Conservation (phyloP, 1,140 invertebrate species). For the Aphaenogaster floridana region DNA sequence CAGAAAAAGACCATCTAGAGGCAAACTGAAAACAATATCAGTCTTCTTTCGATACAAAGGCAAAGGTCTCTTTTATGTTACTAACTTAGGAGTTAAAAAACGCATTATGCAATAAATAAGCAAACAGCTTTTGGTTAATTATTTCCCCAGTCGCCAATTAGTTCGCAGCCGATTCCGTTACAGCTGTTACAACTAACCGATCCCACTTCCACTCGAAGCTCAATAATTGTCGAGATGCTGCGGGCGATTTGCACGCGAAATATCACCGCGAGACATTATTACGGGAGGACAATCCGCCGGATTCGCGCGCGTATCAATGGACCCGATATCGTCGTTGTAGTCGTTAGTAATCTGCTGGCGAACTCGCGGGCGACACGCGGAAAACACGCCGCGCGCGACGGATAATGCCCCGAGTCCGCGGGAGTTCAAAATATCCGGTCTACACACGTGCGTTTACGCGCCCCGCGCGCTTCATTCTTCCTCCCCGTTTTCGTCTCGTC, state of each 20-base stretch:
- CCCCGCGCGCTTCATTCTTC: slow-evolving; percentile 54
- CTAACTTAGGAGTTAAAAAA: background rate
- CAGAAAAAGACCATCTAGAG: background rate
- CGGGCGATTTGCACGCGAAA: slow-evolving; percentile 28
- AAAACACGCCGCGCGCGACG: slow-evolving; percentile 49
- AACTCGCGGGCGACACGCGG: slow-evolving; percentile 18
- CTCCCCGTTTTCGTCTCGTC: background rate
- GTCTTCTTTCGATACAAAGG: background rate
- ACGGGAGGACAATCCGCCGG: slow-evolving; percentile 31
- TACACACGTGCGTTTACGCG: slow-evolving; percentile 43
- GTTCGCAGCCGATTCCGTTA: background rate
- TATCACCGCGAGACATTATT: slow-evolving; percentile 54
- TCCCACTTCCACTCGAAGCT: slow-evolving; percentile 11
- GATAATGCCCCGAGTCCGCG: slow-evolving; percentile 29
- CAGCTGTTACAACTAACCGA: background rate
- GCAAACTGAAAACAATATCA: background rate
- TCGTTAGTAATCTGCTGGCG: slow-evolving; percentile 22
- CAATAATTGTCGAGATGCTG: slow-evolving; percentile 2
- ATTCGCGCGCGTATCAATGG: slow-evolving; percentile 36
- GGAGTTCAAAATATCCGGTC: slow-evolving; percentile 53
- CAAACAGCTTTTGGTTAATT: background rate
- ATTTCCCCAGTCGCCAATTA: background rate
- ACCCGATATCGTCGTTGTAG: slow-evolving; percentile 21
- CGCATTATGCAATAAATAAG: background rate
- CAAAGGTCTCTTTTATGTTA: background rate